Base-by-base conservation (phyloP, 2,888 invertebrate species). In the Cosmia pyralina region DNA sequence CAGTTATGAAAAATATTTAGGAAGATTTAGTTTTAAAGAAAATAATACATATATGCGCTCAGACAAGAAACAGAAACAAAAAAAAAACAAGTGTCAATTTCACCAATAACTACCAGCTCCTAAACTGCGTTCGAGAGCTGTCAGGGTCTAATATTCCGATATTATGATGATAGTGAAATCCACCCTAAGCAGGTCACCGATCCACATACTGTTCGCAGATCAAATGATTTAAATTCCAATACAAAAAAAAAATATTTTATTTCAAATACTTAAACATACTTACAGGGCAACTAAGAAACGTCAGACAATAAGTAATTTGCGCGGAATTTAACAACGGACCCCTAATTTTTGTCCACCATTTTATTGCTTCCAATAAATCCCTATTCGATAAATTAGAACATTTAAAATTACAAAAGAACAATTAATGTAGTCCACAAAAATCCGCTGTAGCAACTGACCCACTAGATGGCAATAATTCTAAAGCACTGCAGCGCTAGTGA, bases 401-500 rank as follows among this genome's bases (percentile, higher is more conserved):
- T 66, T 69, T 15, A 41, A 66, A 65, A 38, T 62, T 5, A 50
- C 44, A 44, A 50, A 65, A 55, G 38, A n/a, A 63, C 28, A 75
- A 64, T 53, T 22, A 64, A 57, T 71, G 11, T 28, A 53, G 15
- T 11, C 0, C 5, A 66, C 64, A 73, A 81, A 72, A 84, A 70
- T 53, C 67, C 62, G 68, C 77, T 84, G 68, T 59, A 76, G 57
- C 84, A 50, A 50, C 69, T 6, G n/a, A 44, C 52, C 44, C n/a
- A 62, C 65, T 78, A 75, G 60, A 69, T 75, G 62, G 57, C 41
- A 50, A 67, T 81, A 76, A 83, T 44, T 77, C 17, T 57, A 55
- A 68, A 74, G 69, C 83, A 72, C 65, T 83, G 81, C 79, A 83
- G 81, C 66, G 72, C 74, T 78, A 69, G 84, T 89, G 90, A 90